Percentiles rank a stretch among this genome's conserved stretches.
These are phyloP conservation scores for Actinostola sp. DNA, from an alignment of 92 coral and sea anemone genomes.

Conservation along the genomic window DNA sequence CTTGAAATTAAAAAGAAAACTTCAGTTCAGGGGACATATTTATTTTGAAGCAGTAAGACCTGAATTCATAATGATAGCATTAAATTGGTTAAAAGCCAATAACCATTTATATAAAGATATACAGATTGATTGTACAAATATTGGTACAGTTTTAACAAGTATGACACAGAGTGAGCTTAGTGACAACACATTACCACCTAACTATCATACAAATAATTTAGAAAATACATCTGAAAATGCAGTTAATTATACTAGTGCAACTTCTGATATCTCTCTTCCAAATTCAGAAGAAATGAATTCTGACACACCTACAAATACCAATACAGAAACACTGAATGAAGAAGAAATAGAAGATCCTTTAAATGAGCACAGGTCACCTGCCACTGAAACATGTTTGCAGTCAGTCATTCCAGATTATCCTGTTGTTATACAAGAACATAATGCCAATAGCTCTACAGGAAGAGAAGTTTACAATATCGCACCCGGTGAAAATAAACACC, in stretches of 20 bases:
- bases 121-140: conserved; percentile 28
- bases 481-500: too few relatives aligned
- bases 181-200: neutral
- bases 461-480: conserved; percentile 38
- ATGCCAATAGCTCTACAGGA: conserved; percentile 33
- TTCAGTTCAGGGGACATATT: conserved; percentile 65
- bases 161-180: neutral
- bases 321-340: conserved; percentile 12
- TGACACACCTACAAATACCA: neutral
- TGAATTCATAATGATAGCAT: conserved; percentile 21
- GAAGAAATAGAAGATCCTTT: conserved; percentile 55
- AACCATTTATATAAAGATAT: conserved; percentile 37
- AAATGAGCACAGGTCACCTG: conserved; percentile 61
- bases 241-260: neutral
- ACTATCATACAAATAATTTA: conserved; percentile 1
- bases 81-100: conserved; percentile 44
- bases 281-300: conserved; percentile 2
- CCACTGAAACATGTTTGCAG: conserved; percentile 66
- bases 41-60: conserved; percentile 70
- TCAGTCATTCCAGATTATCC: conserved; percentile 61
- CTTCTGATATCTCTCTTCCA: neutral
- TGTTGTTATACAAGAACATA: conserved; percentile 17
- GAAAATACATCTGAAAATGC: neutral
- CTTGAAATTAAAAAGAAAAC: conserved; percentile 53
- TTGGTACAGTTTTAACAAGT: conserved; percentile 8